phyloP scores from a whole-genome alignment of 2,797 vertebrate genomes.

The Spinibarbus caldwelli region DNA sequence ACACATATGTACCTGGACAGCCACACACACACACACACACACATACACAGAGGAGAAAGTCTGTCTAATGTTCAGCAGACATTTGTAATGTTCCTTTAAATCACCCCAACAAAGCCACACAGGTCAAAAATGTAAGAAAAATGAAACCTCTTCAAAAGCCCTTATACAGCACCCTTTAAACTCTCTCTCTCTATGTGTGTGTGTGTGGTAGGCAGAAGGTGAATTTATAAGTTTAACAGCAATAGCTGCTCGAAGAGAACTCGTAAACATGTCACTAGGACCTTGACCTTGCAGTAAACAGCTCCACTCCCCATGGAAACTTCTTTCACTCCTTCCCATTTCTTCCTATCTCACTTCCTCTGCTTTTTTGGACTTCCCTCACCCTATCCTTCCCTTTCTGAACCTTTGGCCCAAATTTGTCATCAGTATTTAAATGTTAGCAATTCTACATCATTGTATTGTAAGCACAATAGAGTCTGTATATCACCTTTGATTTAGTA shows the following conservation, averaged over 20 bases:
- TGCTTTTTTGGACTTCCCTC: constrained; percentile 9
- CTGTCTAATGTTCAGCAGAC: too few species aligned
- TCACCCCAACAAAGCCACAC: too few species aligned
- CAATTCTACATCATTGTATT: not conserved
- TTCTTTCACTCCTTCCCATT: constrained; percentile 33
- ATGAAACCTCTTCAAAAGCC: constrained; percentile 43
- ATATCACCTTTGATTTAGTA: not conserved
- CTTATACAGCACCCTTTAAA: not conserved
- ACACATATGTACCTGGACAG: constrained; percentile 14
- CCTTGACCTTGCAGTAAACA: constrained; percentile 83
- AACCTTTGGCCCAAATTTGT: not conserved
- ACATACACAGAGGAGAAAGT: not conserved
- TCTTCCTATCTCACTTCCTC: constrained; percentile 46
- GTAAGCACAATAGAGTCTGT: not conserved
- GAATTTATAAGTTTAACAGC: constrained; percentile 70
- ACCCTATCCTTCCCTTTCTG: not conserved
- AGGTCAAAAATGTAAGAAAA: constrained; percentile 22
- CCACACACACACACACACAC: too few species aligned
- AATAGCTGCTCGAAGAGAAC: constrained; percentile 74
- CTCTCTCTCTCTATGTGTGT: not conserved
- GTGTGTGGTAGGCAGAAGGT: constrained; percentile 57
- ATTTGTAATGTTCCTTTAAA: constrained; percentile 64
- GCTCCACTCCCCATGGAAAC: constrained; percentile 65
- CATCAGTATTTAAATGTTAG: not conserved
- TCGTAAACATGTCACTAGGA: constrained; percentile 78